Conservation (phyloP, 2,888 invertebrate genomes). For the Acronicta alni region DNA sequence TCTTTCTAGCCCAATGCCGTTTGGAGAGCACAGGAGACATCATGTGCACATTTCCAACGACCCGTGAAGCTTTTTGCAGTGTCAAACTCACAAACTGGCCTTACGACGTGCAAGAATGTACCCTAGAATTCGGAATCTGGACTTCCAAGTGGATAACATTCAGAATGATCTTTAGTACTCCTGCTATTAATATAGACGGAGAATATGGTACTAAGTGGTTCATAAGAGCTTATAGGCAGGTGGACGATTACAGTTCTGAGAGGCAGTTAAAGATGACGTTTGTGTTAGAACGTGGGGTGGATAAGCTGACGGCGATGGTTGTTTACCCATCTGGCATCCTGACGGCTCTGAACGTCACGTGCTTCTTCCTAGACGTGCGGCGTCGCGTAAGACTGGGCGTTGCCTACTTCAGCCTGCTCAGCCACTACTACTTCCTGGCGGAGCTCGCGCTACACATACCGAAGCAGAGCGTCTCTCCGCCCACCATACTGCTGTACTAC, state of each 20-base stretch:
- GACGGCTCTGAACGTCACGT: slow-evolving; percentile 55
- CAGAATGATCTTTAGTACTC: slow-evolving; percentile 37
- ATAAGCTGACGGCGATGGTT: slow-evolving; percentile 56
- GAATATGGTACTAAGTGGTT: slow-evolving; percentile 68
- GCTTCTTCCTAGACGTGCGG: slow-evolving; percentile 61
- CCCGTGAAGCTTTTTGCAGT: slow-evolving; percentile 45
- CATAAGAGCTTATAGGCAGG: slow-evolving; percentile 61
- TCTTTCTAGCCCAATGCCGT: slow-evolving; percentile 40
- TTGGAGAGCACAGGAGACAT: slow-evolving; percentile 53
- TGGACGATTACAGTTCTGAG: slow-evolving; percentile 33
- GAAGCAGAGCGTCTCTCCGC: slow-evolving; percentile 54
- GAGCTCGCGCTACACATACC: slow-evolving; percentile 60
- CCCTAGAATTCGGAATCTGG: slow-evolving; percentile 46
- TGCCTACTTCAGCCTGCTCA: slow-evolving; percentile 60
- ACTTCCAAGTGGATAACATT: slow-evolving; percentile 21
- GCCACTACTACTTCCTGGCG: slow-evolving; percentile 61
- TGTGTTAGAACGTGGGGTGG: not conserved
- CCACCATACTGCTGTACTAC: slow-evolving; percentile 65
- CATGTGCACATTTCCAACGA: slow-evolving; percentile 24
- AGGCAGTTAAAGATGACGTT: slow-evolving; percentile 58
- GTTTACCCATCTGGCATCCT: slow-evolving; percentile 64
- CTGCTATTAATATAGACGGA: slow-evolving; percentile 48
- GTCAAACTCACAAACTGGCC: slow-evolving; percentile 67
- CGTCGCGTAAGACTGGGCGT: slow-evolving; percentile 56
- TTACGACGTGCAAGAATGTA: slow-evolving; percentile 64